Base-by-base conservation (phyloP, 2,113 vertebrate genomes). In the Catharus fuscescens region DNA sequence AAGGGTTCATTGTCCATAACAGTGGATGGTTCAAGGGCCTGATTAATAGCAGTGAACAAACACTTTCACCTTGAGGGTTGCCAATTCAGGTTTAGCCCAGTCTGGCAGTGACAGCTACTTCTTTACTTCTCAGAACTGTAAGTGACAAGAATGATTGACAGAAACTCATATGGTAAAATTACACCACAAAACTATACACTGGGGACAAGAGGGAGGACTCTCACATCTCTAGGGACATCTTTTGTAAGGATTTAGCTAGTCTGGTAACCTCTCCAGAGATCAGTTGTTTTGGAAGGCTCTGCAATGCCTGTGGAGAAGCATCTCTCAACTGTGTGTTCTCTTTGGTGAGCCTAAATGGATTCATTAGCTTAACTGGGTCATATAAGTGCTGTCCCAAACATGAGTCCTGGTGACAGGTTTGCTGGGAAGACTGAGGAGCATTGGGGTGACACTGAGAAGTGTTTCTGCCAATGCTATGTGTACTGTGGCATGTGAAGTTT, bases 41-140 rank as follows among this genome's bases (percentile, higher is more conserved):
- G 91, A 92, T 84, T 95, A 90, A 95, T 66, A 62, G 40, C 1
- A 52, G 15, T 2, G 10, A 88, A 71, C 34, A 85, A 88, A 90
- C 74, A 31, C 40, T 91, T 92, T 86, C 72, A 93, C 64, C 85
- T 80, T 91, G 85, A 94, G 80, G 72, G 79, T 86, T 11, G 4
- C 10, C 14, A 44, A 13, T 66, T 92, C 57, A 59, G 50, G 40
- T 81, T 89, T 61, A 87, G n/a, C 61, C 34, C 42, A 48, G 17
- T 38, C 26, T 54, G 59, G 26, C 56, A 36, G 28, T 24, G 31
- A 73, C 48, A 86, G 45, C 44, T 73, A 47, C 29, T 69, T 70
- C 56, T 86, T 92, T 66, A 25, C 92, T 82, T 86, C 71, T 79
- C 1, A 1, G 56, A 86, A 69, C 32, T 4, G 1, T 28, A 70